These are phyloP conservation scores for Mechanitis messenoides DNA, from an alignment of 2,888 invertebrate genomes.

Conservation along the genomic window DNA sequence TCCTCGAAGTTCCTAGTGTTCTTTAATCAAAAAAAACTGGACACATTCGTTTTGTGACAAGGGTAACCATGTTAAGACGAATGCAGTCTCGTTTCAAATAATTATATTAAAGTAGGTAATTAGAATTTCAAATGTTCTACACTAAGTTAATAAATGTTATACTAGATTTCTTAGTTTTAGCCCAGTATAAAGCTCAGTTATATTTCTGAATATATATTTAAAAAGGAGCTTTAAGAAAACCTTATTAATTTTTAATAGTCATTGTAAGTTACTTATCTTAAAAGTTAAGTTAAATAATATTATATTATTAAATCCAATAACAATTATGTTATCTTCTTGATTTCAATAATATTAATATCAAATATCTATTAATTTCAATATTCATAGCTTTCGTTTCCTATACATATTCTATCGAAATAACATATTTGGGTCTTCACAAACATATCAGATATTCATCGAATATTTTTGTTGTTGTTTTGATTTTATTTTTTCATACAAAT, in stretches of 20 bases:
- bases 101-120: background rate
- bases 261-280: too few relatives aligned
- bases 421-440: slow-evolving; percentile 14
- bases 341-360: too few relatives aligned
- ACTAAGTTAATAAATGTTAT: background rate
- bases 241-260: too few relatives aligned
- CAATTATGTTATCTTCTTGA: too few relatives aligned
- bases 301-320: too few relatives aligned
- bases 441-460: slow-evolving; percentile 29
- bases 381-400: slow-evolving; percentile 1
- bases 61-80: slow-evolving; percentile 38
- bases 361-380: background rate
- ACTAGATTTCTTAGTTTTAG: too few relatives aligned
- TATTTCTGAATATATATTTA: too few relatives aligned
- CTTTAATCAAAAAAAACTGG: slow-evolving; percentile 53
- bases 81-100: slow-evolving; percentile 11
- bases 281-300: too few relatives aligned
- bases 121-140: background rate
- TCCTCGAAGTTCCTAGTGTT: slow-evolving; percentile 42
- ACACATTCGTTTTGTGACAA: slow-evolving; percentile 48
- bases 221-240: too few relatives aligned
- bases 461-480: slow-evolving; percentile 15
- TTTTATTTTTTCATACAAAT: slow-evolving; percentile 9
- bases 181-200: too few relatives aligned
- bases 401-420: slow-evolving; percentile 10